A percentile compares a stretch with the other conserved stretches of the same genome.
Conservation (phyloP, 1,140 invertebrate species). For the Brachionus calyciflorus region DNA sequence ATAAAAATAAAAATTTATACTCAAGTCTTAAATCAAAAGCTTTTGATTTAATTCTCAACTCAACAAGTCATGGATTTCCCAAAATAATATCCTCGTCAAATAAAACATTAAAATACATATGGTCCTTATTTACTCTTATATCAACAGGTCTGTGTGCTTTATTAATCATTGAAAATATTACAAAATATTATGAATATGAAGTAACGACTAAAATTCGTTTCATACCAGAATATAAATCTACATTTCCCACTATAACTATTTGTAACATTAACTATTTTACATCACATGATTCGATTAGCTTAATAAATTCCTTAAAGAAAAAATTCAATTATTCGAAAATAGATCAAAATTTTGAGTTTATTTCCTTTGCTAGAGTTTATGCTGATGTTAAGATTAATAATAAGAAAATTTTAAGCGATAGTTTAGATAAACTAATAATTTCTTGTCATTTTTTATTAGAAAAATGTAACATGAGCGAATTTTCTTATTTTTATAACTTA, state of each 20-base stretch:
- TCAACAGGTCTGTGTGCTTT: neutral
- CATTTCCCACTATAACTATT: neutral
- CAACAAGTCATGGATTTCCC: neutral
- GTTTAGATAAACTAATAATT: neutral
- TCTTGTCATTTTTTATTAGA: neutral
- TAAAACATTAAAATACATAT: neutral
- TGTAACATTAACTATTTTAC: conserved; percentile 12
- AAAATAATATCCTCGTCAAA: neutral
- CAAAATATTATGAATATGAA: neutral
- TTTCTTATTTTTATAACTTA: neutral
- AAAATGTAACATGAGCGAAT: too few species aligned
- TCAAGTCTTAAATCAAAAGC: too few species aligned
- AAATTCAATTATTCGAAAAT: neutral
- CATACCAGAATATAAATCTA: neutral
- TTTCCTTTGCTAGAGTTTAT: too few species aligned
- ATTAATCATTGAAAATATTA: neutral
- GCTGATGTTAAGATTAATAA: too few species aligned
- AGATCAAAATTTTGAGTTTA: neutral
- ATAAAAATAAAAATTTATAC: too few species aligned
- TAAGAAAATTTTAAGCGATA: too few species aligned
- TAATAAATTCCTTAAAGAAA: neutral
- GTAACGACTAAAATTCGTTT: neutral
- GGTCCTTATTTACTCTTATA: neutral
- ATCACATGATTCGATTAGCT: neutral
- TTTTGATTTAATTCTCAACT: too few species aligned